phyloP scores from a whole-genome alignment of 2,888 invertebrate genomes.

The Stenurella melanura region DNA sequence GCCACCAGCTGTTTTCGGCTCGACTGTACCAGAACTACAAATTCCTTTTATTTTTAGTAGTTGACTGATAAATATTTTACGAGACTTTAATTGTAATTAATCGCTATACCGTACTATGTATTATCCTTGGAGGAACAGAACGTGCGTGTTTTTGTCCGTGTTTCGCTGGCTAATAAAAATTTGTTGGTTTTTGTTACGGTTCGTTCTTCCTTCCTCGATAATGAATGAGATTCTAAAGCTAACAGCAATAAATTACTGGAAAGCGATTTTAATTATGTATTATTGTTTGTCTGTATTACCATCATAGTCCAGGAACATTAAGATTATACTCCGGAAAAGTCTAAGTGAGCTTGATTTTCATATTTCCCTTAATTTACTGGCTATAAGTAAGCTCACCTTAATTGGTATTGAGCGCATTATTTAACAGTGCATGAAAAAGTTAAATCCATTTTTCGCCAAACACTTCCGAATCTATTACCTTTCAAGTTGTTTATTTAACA shows the following conservation, averaged over 20 bases:
- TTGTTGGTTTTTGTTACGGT: slow-evolving; percentile 45
- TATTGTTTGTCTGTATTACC: background rate
- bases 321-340: too few relatives aligned
- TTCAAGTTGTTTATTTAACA: too few relatives aligned
- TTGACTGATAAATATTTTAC: slow-evolving; percentile 58
- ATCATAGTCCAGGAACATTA: background rate
- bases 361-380: too few relatives aligned
- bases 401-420: too few relatives aligned
- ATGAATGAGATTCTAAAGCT: slow-evolving; percentile 44
- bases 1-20: too few relatives aligned
- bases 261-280: slow-evolving; percentile 28
- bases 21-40: slow-evolving; percentile 9
- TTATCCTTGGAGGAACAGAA: slow-evolving; percentile 55
- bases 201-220: slow-evolving; percentile 37
- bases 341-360: too few relatives aligned
- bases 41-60: slow-evolving; percentile 23
- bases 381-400: too few relatives aligned
- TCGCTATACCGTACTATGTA: slow-evolving; percentile 57
- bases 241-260: slow-evolving; percentile 27
- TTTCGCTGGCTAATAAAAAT: slow-evolving; percentile 50
- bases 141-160: slow-evolving; percentile 58
- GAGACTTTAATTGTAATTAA: slow-evolving; percentile 65
- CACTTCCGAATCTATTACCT: too few relatives aligned
- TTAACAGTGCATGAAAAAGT: too few relatives aligned
- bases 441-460: too few relatives aligned